Percentiles rank a stretch among this genome's conserved stretches.
phyloP scores from a whole-genome alignment of 2,797 vertebrate genomes.

The Coilia nasus region DNA sequence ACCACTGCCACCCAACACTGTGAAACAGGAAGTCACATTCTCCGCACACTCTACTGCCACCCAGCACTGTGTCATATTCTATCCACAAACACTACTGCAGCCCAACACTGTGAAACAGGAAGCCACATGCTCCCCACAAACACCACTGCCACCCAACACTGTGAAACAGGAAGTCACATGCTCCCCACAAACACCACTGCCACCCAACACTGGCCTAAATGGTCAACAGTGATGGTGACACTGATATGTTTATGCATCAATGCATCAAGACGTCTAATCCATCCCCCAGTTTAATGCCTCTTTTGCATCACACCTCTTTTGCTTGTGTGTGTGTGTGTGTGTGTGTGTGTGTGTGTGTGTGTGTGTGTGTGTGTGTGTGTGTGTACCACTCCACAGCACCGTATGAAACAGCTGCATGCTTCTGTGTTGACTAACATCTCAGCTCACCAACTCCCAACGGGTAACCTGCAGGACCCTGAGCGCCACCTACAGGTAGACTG shows the following conservation, averaged over 20 bases:
- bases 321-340: background rate
- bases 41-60: too few relatives aligned
- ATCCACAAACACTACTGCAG: slow-evolving; percentile 12
- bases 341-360: background rate
- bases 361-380: slow-evolving; percentile 8
- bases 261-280: too few relatives aligned
- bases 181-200: background rate
- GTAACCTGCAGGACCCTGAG: slow-evolving; percentile 52
- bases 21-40: too few relatives aligned
- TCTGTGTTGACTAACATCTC: slow-evolving; percentile 77
- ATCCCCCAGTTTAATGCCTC: background rate
- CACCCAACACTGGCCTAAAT: too few relatives aligned
- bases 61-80: too few relatives aligned
- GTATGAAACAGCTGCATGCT: slow-evolving; percentile 80
- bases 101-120: background rate
- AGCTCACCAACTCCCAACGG: slow-evolving; percentile 65
- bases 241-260: too few relatives aligned
- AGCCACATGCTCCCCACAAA: background rate
- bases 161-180: background rate
- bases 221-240: too few relatives aligned
- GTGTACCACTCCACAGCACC: slow-evolving; percentile 72
- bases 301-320: background rate
- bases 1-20: too few relatives aligned
- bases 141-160: background rate
- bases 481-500: slow-evolving; percentile 80